Conservation (phyloP, 30 jellyfish, hydroid and myxozoan genomes). For the Cassiopea andromeda region DNA sequence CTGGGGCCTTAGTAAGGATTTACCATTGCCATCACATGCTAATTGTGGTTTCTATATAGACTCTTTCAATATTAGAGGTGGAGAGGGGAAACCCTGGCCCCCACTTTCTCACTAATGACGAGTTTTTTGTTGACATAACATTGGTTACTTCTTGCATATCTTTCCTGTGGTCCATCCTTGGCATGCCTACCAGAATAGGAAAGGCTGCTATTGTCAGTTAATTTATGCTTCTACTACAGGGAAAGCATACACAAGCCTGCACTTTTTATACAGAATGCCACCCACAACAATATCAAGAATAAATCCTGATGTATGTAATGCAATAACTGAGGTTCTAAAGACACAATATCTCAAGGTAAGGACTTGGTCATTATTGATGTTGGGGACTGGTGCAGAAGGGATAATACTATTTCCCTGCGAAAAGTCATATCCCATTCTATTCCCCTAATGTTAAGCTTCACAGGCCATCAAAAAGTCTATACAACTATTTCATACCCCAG, state of each 20-base stretch:
- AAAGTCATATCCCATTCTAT: too few relatives aligned
- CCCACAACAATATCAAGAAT: slow-evolving; percentile 12
- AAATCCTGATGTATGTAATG: slow-evolving; percentile 26
- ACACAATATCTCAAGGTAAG: slow-evolving; percentile 8
- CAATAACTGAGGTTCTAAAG: slow-evolving; percentile 11
- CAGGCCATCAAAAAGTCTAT: neutral
- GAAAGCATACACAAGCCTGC: slow-evolving; percentile 32
- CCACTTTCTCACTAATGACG: neutral
- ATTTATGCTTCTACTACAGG: slow-evolving; percentile 34
- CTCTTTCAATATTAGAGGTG: neutral
- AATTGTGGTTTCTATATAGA: neutral
- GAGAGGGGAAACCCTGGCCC: neutral
- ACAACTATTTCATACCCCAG: neutral
- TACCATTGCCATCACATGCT: neutral
- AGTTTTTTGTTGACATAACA: neutral
- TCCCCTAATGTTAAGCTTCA: neutral
- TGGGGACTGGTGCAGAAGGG: neutral
- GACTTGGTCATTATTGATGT: neutral
- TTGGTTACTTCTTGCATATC: neutral
- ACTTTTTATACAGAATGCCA: slow-evolving; percentile 32
- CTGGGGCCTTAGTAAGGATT: neutral
- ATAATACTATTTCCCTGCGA: neutral
- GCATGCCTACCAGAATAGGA: neutral
- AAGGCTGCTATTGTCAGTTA: neutral
- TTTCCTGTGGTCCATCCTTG: neutral